phyloP scores from a whole-genome alignment of 2,797 vertebrate genomes.

The Characodon lateralis region DNA sequence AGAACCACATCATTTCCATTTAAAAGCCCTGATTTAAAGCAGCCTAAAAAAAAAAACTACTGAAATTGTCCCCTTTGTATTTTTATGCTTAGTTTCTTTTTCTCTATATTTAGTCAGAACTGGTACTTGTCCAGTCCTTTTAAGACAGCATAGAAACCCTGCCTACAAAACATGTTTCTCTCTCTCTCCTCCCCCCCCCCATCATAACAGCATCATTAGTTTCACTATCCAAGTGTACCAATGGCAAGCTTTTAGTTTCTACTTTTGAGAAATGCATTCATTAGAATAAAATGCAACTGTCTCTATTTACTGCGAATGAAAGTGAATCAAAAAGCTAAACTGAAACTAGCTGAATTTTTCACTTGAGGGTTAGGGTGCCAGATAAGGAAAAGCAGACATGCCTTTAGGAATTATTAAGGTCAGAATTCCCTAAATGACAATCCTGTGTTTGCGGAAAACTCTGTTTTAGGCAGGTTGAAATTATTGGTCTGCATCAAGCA shows the following conservation, averaged over 20 bases:
- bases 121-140: background rate
- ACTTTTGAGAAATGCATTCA: background rate
- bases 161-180: background rate
- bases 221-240: background rate
- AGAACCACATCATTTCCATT: background rate
- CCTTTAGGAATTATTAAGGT: too few relatives aligned
- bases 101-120: background rate
- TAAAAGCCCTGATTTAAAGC: background rate
- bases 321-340: background rate
- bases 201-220: background rate
- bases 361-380: background rate
- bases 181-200: too few relatives aligned
- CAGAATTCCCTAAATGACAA: background rate
- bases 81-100: too few relatives aligned
- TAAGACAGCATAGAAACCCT: background rate
- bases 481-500: background rate
- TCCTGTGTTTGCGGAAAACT: background rate
- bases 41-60: too few relatives aligned
- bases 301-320: background rate
- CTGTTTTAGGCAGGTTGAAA: background rate
- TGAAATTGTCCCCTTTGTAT: background rate
- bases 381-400: background rate
- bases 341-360: background rate
- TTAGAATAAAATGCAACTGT: too few relatives aligned
- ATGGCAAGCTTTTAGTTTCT: background rate